Evolutionary conservation across 2,888 invertebrate genomes (phyloP).

Genomic region (Polyploca ridens): DNA sequence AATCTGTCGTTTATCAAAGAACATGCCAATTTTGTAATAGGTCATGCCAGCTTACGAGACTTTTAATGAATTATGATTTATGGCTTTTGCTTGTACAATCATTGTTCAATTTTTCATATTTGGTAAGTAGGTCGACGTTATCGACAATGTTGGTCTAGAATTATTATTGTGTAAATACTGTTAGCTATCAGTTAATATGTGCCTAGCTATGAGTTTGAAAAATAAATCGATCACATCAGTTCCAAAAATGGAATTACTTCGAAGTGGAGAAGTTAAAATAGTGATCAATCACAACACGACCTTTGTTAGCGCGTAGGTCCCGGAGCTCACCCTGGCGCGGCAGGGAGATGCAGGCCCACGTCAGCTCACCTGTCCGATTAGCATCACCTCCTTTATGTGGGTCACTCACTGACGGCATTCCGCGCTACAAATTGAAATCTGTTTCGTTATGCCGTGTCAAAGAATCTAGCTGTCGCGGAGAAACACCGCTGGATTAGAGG

Average conservation of each 20-base stretch:
- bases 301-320: conserved; percentile 49
- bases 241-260: conserved; percentile 38
- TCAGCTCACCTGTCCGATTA: conserved; percentile 82
- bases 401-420: conserved; percentile 72
- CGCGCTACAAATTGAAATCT: conserved; percentile 76
- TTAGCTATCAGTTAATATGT: conserved; percentile 9
- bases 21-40: conserved; percentile 57
- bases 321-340: conserved; percentile 37
- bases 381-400: conserved; percentile 77
- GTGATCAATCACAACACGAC: conserved; percentile 66
- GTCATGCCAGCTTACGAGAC: conserved; percentile 53
- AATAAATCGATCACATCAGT: conserved; percentile 13
- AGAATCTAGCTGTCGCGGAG: conserved; percentile 70
- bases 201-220: not conserved
- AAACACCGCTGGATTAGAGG: conserved; percentile 68
- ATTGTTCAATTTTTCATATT: conserved; percentile 56
- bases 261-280: conserved; percentile 52
- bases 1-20: conserved; percentile 15
- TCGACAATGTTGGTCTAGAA: conserved; percentile 26
- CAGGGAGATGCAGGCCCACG: conserved; percentile 51
- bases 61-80: conserved; percentile 71
- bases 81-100: conserved; percentile 44
- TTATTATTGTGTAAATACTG: conserved; percentile 16
- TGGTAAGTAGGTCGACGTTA: conserved; percentile 47
- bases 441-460: conserved; percentile 78